These are phyloP conservation scores for Syngnathus scovelli DNA, from an alignment of 2,113 vertebrate genomes.

Conservation along the genomic window DNA sequence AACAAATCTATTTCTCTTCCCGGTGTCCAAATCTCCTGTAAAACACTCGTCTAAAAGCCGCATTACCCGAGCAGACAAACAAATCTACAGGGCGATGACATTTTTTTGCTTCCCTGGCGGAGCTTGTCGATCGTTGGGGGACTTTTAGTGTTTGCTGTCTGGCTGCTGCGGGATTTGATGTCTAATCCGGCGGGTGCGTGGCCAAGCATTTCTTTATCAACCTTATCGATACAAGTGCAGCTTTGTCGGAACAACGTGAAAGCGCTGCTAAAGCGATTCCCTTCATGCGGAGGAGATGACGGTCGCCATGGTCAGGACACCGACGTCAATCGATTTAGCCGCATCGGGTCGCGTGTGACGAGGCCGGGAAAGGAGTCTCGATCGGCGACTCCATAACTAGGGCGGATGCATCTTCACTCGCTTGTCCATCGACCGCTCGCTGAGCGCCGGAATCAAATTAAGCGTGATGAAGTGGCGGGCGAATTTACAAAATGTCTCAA, in stretches of 20 bases:
- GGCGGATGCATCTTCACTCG: slow-evolving; percentile 30
- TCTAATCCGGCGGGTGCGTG: slow-evolving; percentile 66
- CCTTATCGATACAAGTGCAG: slow-evolving; percentile 61
- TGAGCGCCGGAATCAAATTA: slow-evolving; percentile 34
- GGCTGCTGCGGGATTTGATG: slow-evolving; percentile 52
- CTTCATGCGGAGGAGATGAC: slow-evolving; percentile 12
- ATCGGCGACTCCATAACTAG: slow-evolving; percentile 56
- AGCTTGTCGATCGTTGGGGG: slow-evolving; percentile 41
- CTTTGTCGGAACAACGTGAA: slow-evolving; percentile 37
- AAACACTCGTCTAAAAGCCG: slow-evolving; percentile 16
- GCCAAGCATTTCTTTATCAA: slow-evolving; percentile 63
- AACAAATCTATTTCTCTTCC: slow-evolving; percentile 19
- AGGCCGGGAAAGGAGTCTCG: slow-evolving; percentile 41
- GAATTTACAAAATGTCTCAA: too few relatives aligned
- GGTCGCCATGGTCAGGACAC: slow-evolving; percentile 7
- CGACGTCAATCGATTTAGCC: slow-evolving; percentile 40
- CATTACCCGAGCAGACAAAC: slow-evolving; percentile 25
- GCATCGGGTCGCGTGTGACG: slow-evolving; percentile 39
- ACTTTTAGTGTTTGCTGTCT: slow-evolving; percentile 33
- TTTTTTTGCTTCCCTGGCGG: slow-evolving; percentile 5
- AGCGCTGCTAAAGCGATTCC: slow-evolving; percentile 16
- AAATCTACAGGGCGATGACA: slow-evolving; percentile 34
- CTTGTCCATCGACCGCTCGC: slow-evolving; percentile 41
- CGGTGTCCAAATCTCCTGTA: slow-evolving; percentile 12
- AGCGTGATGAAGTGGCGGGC: background rate